Evolutionary conservation across 2,797 vertebrate genomes (phyloP).

Genomic region (Gymnothorax reevesii): DNA sequence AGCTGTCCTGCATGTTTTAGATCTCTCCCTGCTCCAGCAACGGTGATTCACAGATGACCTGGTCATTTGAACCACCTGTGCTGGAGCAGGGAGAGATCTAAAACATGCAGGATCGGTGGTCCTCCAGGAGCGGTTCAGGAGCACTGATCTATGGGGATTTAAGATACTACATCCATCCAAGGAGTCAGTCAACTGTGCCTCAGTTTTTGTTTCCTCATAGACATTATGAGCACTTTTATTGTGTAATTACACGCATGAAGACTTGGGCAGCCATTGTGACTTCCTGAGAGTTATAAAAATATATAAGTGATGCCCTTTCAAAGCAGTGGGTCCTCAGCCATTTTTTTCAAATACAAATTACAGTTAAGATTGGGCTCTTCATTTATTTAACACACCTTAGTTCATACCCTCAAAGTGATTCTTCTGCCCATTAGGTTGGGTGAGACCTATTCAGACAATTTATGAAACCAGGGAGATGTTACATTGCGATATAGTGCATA

Average conservation of each 20-base stretch:
- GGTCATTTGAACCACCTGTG: no score
- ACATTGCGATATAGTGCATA: not conserved
- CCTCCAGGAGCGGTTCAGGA: not conserved
- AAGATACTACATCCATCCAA: not conserved
- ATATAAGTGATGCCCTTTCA: not conserved
- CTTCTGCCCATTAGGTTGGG: not conserved
- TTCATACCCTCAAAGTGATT: not conserved
- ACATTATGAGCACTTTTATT: not conserved
- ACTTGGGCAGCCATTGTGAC: not conserved
- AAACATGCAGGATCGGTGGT: no score
- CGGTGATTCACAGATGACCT: no score
- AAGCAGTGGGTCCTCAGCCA: not conserved
- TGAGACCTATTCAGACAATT: not conserved
- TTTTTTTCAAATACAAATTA: not conserved
- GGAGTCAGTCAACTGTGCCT: not conserved
- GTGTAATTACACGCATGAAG: not conserved
- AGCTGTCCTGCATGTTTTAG: no score
- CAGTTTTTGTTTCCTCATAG: not conserved
- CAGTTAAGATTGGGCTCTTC: not conserved
- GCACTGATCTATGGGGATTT: not conserved
- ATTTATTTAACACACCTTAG: not conserved
- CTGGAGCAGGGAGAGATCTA: no score
- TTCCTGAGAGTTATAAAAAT: not conserved
- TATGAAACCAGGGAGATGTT: conserved; percentile 13
- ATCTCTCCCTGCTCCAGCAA: no score